Percentiles rank a stretch among this genome's conserved stretches.
Evolutionary conservation across 2,888 invertebrate species (phyloP).

Genomic region (Apotomis betuletana): DNA sequence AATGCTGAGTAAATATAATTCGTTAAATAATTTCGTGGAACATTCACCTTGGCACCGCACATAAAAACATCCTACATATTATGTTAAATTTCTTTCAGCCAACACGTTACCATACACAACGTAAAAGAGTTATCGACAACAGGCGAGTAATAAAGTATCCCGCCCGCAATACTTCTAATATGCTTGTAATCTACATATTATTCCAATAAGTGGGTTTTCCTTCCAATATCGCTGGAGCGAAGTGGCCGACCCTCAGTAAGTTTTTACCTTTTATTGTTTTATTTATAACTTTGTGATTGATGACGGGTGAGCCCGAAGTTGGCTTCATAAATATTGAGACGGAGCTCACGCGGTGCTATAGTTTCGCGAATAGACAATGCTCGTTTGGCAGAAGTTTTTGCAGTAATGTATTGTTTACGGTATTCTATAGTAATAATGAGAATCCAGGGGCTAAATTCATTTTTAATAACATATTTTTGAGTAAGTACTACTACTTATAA

Average conservation of each 20-base stretch:
- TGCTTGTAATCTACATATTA: slow-evolving; percentile 82
- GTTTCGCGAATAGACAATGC: slow-evolving; percentile 54
- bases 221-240: slow-evolving; percentile 74
- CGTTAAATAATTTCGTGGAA: neutral
- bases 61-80: neutral
- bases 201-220: slow-evolving; percentile 81
- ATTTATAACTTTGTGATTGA: slow-evolving; percentile 84
- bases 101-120: slow-evolving; percentile 33
- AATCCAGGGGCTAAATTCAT: no score
- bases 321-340: slow-evolving; percentile 81
- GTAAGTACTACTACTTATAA: no score
- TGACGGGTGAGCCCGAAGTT: slow-evolving; percentile 74
- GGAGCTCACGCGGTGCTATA: slow-evolving; percentile 71
- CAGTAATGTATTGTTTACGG: neutral
- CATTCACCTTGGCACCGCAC: neutral
- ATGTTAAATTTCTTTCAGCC: neutral
- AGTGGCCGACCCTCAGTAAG: slow-evolving; percentile 75
- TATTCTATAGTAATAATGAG: no score
- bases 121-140: slow-evolving; percentile 63
- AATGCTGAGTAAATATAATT: no score
- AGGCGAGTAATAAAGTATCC: slow-evolving; percentile 66
- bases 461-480: no score
- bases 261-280: slow-evolving; percentile 84
- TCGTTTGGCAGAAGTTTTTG: slow-evolving; percentile 46
- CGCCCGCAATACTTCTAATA: slow-evolving; percentile 73